Base-by-base conservation (phyloP, 2,797 vertebrate genomes). In the Helostoma temminkii region DNA sequence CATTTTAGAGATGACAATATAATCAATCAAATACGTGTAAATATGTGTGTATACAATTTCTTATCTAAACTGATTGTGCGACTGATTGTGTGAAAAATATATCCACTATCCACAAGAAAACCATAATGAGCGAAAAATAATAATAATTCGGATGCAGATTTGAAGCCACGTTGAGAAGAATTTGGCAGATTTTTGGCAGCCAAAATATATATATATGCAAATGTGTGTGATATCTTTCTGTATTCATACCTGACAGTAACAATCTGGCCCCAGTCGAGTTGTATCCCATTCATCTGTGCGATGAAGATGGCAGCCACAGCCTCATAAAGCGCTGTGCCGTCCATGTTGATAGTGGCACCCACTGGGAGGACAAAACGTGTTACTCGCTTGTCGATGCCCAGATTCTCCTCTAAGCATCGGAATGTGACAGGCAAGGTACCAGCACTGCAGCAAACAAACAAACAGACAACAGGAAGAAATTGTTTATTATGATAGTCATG, bases 341-440 rank as follows among this genome's bases (percentile, higher is more conserved):
- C 98, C 98, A 99, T 99, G 88, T 99, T 99, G 81, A 99, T 99
- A 18, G 97, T 99, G 49, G 98, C 97, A 22, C 98, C 98, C 18
- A 99, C 98, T 0, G 98, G 98, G 67, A 99, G 97, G 61, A 99
- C 98, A 3, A 99, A 99, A 41, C 97, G 94, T 0, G 97, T 99
- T 18, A 99, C 97, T 15, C 98, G 95, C 73, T 98, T 99, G 87
- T 99, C 98, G 55, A 99, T 99, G 49, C 96, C 96, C 11, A 99
- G 88, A 81, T 99, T 99, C 61, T 99, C 97, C 86, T 99, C 98
- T 64, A 99, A 91, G 87, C 98, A 99, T 28, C 98, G 95, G 89
- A 99, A 99, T 0, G 98, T 99, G 67, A 99, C 98, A 0, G 98
- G 98, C 66, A 99, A 85, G 4, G 98, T 99, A 25, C 98, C 98